Evolutionary conservation across 2,113 vertebrate species (phyloP).

Genomic region (Isichthys henryi): DNA sequence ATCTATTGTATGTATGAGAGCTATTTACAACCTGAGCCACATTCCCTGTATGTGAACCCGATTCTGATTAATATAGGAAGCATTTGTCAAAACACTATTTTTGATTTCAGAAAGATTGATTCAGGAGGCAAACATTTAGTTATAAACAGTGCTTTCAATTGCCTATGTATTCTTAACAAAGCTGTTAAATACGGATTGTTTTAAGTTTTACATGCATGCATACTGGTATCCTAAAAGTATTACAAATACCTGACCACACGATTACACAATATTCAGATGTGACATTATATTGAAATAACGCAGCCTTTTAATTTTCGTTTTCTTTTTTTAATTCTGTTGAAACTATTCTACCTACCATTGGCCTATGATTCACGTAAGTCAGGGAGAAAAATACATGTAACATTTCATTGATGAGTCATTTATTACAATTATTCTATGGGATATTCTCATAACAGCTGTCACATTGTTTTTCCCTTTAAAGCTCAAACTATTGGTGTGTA

Average conservation of each 20-base stretch:
- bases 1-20: neutral
- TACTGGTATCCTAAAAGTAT: neutral
- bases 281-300: neutral
- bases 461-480: constrained; percentile 29
- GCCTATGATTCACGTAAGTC: neutral
- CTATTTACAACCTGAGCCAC: neutral
- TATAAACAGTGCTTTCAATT: neutral
- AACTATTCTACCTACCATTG: neutral
- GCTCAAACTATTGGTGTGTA: constrained; percentile 19
- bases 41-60: neutral
- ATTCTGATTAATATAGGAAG: neutral
- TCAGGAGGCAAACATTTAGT: neutral
- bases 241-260: neutral
- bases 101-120: neutral
- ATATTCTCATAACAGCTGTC: neutral
- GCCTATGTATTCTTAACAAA: neutral
- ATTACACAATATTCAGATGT: neutral
- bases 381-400: neutral
- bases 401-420: neutral
- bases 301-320: neutral
- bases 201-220: neutral
- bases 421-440: constrained; percentile 7
- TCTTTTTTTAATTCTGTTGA: neutral
- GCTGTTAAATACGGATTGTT: neutral
- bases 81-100: neutral